A percentile compares a stretch with the other conserved stretches of the same genome.
phyloP scores from a whole-genome alignment of 2,888 invertebrate genomes.

The Suillia variegata region DNA sequence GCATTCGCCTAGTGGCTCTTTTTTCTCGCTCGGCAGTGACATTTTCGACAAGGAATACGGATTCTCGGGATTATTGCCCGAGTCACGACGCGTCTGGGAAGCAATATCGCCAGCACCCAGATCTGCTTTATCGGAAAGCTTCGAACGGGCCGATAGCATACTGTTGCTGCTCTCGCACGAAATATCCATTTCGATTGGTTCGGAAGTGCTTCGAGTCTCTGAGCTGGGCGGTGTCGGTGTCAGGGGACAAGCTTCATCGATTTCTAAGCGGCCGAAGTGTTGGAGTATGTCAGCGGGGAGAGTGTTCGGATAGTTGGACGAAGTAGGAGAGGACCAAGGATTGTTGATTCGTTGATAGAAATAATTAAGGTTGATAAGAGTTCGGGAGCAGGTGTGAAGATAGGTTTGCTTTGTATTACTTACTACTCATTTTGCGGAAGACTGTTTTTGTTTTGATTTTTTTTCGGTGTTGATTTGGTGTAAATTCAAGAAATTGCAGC shows the following conservation, averaged over 20 bases:
- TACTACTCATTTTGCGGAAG: conserved; percentile 48
- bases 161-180: conserved; percentile 30
- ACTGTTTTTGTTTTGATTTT: too few relatives aligned
- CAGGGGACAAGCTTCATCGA: conserved; percentile 26
- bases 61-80: conserved; percentile 32
- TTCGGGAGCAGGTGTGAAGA: neutral
- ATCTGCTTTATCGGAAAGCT: conserved; percentile 5
- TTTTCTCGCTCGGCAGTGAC: conserved; percentile 10
- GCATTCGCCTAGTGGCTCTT: conserved; percentile 12
- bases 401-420: conserved; percentile 28
- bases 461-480: conserved; percentile 20
- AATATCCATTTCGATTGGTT: conserved; percentile 27
- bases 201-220: neutral
- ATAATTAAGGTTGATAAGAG: too few relatives aligned
- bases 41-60: conserved; percentile 33
- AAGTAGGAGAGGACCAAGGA: neutral
- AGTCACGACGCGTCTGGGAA: conserved; percentile 30
- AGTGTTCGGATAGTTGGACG: too few relatives aligned
- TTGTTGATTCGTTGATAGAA: neutral
- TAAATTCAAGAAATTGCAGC: conserved; percentile 31
- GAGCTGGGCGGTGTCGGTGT: neutral
- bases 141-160: conserved; percentile 25
- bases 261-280: too few relatives aligned
- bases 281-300: too few relatives aligned
- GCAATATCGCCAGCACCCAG: conserved; percentile 28